phyloP scores from a whole-genome alignment of 2,797 vertebrate species.

The Gallinago nigripennis region DNA sequence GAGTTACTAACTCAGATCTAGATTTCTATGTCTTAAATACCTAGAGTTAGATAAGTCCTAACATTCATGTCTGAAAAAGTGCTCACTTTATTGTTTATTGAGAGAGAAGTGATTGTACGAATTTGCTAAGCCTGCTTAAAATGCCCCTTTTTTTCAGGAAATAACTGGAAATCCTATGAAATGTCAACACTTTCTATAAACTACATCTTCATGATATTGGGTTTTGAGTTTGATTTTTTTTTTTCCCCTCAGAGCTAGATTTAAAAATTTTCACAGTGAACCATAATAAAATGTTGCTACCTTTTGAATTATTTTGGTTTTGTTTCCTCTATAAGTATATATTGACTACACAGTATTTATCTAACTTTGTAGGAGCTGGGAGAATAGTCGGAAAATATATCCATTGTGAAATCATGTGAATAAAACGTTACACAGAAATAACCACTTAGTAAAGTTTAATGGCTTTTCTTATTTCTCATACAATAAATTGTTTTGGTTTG shows the following conservation, averaged over 20 bases:
- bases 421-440: not conserved
- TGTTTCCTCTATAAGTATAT: not conserved
- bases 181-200: not conserved
- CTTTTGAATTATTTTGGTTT: not conserved
- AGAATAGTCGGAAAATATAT: not conserved
- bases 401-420: not conserved
- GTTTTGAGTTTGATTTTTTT: not conserved
- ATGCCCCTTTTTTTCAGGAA: not conserved
- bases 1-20: not conserved
- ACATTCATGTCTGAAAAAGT: not conserved
- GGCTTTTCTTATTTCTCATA: not conserved
- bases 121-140: not conserved
- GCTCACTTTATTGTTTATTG: not conserved
- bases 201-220: rapidly evolving
- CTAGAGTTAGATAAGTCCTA: not conserved
- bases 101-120: not conserved
- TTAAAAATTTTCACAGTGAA: not conserved
- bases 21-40: not conserved
- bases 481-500: not conserved
- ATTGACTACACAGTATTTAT: not conserved
- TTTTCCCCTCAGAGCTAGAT: not conserved
- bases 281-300: not conserved
- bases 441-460: not conserved
- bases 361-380: not conserved
- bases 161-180: not conserved